A percentile compares a stretch with the other conserved stretches of the same genome.
Evolutionary conservation across 2,888 invertebrate genomes (phyloP).

Genomic region (Drosophila suboccidentalis): DNA sequence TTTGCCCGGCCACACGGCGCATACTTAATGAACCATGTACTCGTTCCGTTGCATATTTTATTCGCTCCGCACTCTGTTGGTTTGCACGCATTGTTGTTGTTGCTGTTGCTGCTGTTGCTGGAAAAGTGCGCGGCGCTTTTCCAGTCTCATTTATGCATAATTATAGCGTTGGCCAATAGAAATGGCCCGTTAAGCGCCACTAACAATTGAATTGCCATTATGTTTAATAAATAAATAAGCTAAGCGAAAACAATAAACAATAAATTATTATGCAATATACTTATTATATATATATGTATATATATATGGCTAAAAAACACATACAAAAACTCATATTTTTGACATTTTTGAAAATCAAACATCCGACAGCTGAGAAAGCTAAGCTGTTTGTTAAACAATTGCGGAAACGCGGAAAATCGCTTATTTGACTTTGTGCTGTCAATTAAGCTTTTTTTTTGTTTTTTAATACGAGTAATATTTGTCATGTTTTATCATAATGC

Average conservation of each 20-base stretch:
- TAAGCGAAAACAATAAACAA: constrained; percentile 27
- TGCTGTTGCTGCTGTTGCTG: neutral
- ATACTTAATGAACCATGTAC: constrained; percentile 75
- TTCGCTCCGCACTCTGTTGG: constrained; percentile 34
- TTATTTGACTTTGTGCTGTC: constrained; percentile 43
- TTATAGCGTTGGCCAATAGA: constrained; percentile 54
- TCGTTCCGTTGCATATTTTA: constrained; percentile 70
- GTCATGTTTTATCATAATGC: constrained; percentile 42
- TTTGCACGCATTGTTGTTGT: neutral
- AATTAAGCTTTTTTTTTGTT: constrained; percentile 40
- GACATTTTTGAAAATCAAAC: constrained; percentile 7
- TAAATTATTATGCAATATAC: constrained; percentile 9
- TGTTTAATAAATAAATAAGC: constrained; percentile 39
- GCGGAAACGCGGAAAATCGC: constrained; percentile 3
- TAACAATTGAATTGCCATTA: constrained; percentile 52
- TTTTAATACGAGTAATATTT: constrained; percentile 53
- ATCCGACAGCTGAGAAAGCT: neutral
- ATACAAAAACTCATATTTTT: neutral
- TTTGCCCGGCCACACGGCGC: constrained; percentile 67
- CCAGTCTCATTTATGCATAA: constrained; percentile 15
- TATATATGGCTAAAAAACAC: constrained; percentile 6
- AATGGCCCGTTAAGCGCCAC: constrained; percentile 23
- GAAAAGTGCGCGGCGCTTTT: constrained; percentile 16
- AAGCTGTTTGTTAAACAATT: constrained; percentile 30
- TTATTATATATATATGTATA: neutral